Evolutionary conservation across 2,888 invertebrate species (phyloP), one percentile per base, ranked within the genome.

Genomic region (Heliconius cydno): DNA sequence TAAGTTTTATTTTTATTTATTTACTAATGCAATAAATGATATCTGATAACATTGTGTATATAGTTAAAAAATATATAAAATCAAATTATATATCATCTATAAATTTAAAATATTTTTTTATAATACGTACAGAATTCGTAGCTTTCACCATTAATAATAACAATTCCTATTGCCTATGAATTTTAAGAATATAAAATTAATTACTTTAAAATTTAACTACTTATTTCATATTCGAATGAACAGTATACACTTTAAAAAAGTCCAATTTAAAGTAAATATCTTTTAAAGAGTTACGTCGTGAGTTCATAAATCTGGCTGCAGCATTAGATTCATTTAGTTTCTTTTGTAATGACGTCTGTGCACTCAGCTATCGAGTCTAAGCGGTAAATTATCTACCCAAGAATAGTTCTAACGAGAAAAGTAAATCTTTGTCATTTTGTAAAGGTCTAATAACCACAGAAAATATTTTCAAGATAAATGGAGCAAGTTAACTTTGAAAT

Each of bases 281-380:
- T 72, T 22, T 28, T 57, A 73, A 57, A 72, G n/a, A 73, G n/a
- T 60, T 71, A 52, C 46, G 10, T 71, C 28, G 71, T 28, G n/a
- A 73, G 3, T 34, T 73, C 13, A 72, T 60, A 73, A 73, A 73
- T 73, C 57, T 57, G n/a, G 72, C 57, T 73, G 57, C n/a, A 73
- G 57, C 72, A 57, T 57, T 72, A 72, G 30, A 72, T 60, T 57
- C 57, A 30, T 73, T 57, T 73, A 60, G 57, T 57, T 73, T 73
- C 72, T 73, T 73, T 73, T 60, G 72, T 73, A 73, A 72, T 57
- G 72, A 73, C 57, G 30, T 57, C 72, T 22, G 72, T 73, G 72
- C 72, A 73, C 72, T 73, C 72, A 73, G 72, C 72, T 73, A 73
- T 73, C 72, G 72, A 57, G 72, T 73, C n/a, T 34, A 73, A 73